phyloP scores from a whole-genome alignment of 2,888 invertebrate genomes.

The Agriotes lineatus region DNA sequence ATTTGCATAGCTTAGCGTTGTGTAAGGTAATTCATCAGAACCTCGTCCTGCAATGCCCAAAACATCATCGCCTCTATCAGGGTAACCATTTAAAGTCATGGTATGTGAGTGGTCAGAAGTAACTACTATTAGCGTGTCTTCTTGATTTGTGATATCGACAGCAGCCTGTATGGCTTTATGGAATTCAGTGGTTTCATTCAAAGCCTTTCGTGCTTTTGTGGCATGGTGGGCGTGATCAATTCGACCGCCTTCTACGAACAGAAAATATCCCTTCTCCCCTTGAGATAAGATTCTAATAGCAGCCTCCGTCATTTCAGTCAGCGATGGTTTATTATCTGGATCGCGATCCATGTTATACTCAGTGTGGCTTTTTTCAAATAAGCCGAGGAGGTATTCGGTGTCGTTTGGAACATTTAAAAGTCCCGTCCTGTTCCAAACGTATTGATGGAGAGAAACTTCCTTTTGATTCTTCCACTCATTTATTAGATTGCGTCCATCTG shows the following conservation, averaged over 20 bases:
- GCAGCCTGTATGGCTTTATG: slow-evolving; percentile 71
- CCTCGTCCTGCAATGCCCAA: slow-evolving; percentile 69
- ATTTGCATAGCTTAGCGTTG: slow-evolving; percentile 81
- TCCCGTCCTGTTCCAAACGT: slow-evolving; percentile 71
- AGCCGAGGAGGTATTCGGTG: slow-evolving; percentile 68
- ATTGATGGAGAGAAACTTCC: slow-evolving; percentile 64
- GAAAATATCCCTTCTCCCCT: slow-evolving; percentile 73
- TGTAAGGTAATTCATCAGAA: slow-evolving; percentile 73
- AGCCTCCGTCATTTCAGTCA: too few species aligned
- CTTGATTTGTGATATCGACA: slow-evolving; percentile 70
- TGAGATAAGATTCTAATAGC: slow-evolving; percentile 78
- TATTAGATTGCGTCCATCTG: slow-evolving; percentile 76
- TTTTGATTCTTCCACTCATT: slow-evolving; percentile 74
- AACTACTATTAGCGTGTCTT: slow-evolving; percentile 84
- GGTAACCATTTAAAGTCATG: slow-evolving; percentile 81
- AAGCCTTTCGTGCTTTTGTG: slow-evolving; percentile 74
- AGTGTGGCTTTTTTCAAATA: slow-evolving; percentile 58
- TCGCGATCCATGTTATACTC: slow-evolving; percentile 76
- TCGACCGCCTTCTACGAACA: slow-evolving; percentile 82
- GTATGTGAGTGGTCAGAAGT: slow-evolving; percentile 84
- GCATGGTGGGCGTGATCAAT: slow-evolving; percentile 86
- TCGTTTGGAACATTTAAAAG: slow-evolving; percentile 68
- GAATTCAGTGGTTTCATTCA: too few species aligned
- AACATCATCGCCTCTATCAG: slow-evolving; percentile 73
- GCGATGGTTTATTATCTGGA: slow-evolving; percentile 72